Percentiles rank a stretch among this genome's conserved stretches.
phyloP scores from a whole-genome alignment of 2,797 vertebrate species.

The Liparis tanakae region DNA sequence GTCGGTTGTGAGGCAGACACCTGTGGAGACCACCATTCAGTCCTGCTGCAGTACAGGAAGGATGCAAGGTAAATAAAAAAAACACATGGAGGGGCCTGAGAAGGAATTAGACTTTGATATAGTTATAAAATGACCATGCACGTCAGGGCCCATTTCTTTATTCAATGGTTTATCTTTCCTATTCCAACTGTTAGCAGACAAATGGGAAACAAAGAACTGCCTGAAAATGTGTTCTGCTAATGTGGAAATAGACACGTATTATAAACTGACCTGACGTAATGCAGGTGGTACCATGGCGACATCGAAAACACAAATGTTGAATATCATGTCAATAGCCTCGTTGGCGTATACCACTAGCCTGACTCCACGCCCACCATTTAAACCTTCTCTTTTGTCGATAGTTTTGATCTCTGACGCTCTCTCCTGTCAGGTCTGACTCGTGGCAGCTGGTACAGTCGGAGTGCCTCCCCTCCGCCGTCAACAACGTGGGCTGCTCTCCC shows the following conservation, averaged over 20 bases:
- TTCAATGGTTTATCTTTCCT: background rate
- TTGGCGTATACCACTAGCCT: background rate
- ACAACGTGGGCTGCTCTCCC: conserved; percentile 96
- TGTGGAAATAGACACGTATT: background rate
- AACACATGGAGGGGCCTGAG: background rate
- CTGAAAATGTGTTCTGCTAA: background rate
- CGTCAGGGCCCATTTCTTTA: background rate
- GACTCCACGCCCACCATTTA: background rate
- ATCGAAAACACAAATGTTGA: background rate
- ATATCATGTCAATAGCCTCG: background rate
- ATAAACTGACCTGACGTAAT: background rate
- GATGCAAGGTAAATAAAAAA: conserved; percentile 90
- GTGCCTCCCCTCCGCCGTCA: conserved; percentile 96
- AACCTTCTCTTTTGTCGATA: background rate
- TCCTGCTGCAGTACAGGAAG: conserved; percentile 96
- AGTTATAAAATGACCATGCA: background rate
- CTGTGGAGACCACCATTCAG: conserved; percentile 95
- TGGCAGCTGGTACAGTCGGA: conserved; percentile 98
- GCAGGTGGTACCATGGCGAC: background rate
- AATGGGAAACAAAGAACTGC: background rate
- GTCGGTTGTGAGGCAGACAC: conserved; percentile 95
- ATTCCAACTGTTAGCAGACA: background rate
- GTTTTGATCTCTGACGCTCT: conserved; percentile 16
- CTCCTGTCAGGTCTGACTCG: conserved; percentile 87
- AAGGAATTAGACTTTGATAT: background rate